A percentile compares a stretch with the other conserved stretches of the same genome.
Evolutionary conservation across 2,113 vertebrate genomes (phyloP).

Genomic region (Tetrao urogallus): DNA sequence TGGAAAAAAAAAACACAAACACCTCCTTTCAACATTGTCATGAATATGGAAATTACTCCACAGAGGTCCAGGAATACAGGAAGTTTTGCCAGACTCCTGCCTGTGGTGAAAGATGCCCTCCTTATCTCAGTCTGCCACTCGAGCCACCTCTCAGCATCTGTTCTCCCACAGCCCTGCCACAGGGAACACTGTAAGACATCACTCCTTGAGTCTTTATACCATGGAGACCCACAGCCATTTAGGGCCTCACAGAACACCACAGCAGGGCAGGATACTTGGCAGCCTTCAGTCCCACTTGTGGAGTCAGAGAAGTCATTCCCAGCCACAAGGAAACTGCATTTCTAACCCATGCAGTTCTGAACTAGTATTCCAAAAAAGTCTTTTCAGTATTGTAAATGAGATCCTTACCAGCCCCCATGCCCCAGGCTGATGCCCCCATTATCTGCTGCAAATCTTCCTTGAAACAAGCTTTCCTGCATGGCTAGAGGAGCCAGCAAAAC

Average conservation of each 20-base stretch:
- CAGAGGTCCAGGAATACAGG: neutral
- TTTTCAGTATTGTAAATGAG: fast-evolving
- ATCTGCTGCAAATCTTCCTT: neutral
- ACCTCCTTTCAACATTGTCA: neutral
- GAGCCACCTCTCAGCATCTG: neutral
- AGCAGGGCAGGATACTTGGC: neutral
- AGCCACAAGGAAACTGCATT: neutral
- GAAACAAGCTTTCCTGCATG: neutral
- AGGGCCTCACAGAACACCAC: neutral
- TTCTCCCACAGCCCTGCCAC: neutral
- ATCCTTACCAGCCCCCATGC: neutral
- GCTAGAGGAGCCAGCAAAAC: neutral
- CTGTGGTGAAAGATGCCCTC: neutral
- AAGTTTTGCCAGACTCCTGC: neutral
- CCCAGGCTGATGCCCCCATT: neutral
- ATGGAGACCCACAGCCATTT: neutral
- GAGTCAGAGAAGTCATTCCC: neutral
- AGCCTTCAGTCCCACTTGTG: neutral
- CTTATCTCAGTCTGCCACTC: neutral
- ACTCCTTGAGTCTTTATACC: neutral
- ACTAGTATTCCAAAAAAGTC: neutral
- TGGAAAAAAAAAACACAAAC: neutral
- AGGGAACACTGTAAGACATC: neutral
- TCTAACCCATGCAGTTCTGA: neutral
- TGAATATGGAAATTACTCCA: neutral